These are phyloP conservation scores for Cavia porcellus DNA, from an alignment of 2,113 vertebrate species.

Conservation along the genomic window DNA sequence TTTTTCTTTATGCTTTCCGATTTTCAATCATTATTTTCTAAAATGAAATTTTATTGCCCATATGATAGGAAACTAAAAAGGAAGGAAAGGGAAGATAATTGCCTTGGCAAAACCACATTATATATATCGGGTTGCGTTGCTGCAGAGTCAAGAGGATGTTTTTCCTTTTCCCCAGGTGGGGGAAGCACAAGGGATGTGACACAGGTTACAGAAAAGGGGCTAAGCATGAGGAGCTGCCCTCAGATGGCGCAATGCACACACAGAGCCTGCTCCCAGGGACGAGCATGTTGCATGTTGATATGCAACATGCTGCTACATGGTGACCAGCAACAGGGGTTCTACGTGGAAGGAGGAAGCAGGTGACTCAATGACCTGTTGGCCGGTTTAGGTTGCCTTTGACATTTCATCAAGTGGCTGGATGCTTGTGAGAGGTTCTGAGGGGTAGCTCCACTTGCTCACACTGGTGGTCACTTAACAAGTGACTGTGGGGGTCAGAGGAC, in stretches of 20 bases:
- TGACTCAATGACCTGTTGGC: background rate
- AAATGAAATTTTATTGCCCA: background rate
- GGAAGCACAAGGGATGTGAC: background rate
- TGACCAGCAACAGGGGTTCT: background rate
- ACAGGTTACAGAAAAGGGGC: background rate
- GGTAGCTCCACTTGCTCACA: background rate
- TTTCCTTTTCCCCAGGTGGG: background rate
- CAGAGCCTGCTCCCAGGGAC: background rate
- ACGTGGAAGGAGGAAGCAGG: background rate
- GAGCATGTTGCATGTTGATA: background rate
- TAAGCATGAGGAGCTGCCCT: background rate
- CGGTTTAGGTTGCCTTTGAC: background rate
- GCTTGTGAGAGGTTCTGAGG: background rate
- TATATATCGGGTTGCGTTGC: background rate
- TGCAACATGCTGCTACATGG: background rate
- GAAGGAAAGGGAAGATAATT: background rate
- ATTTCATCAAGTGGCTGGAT: background rate
- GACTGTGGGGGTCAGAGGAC: background rate
- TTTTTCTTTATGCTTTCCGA: slow-evolving; percentile 24
- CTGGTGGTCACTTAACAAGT: background rate
- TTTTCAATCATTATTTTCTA: slow-evolving; percentile 6
- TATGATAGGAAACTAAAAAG: background rate
- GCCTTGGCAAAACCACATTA: background rate
- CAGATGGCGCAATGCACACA: background rate
- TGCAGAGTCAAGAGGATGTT: background rate